phyloP scores from a whole-genome alignment of 2,797 vertebrate species.

The Mormyrus proboscirostris region DNA sequence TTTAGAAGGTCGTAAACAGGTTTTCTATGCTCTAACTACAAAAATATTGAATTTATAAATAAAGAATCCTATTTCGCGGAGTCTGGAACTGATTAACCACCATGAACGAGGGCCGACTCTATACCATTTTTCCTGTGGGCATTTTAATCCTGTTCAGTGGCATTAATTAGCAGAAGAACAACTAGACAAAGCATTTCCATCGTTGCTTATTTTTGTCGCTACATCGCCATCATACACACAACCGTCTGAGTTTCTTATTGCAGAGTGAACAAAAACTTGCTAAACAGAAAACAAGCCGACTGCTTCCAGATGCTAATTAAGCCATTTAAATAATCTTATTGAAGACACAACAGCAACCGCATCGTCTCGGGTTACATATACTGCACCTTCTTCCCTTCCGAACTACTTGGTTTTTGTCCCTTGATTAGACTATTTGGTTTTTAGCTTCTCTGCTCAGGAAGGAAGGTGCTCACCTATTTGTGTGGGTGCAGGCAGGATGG shows the following conservation, averaged over 20 bases:
- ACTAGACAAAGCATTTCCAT: not conserved
- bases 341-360: not conserved
- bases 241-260: not conserved
- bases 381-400: not conserved
- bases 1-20: too few relatives aligned
- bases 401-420: not conserved
- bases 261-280: not conserved
- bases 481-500: slow-evolving; percentile 71
- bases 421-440: not conserved
- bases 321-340: not conserved
- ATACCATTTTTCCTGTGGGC: not conserved
- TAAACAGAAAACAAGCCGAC: not conserved
- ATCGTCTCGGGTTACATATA: not conserved
- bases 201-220: not conserved
- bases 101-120: too few relatives aligned
- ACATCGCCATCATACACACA: not conserved
- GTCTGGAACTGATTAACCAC: too few relatives aligned
- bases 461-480: slow-evolving; percentile 40
- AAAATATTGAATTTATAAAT: too few relatives aligned
- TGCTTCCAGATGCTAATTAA: not conserved
- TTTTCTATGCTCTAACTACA: too few relatives aligned
- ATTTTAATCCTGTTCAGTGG: not conserved
- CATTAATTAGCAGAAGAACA: not conserved
- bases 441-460: not conserved
- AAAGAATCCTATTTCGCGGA: too few relatives aligned